These are phyloP conservation scores for Homarus gammarus DNA, from an alignment of 2,888 invertebrate genomes.

Conservation along the genomic window DNA sequence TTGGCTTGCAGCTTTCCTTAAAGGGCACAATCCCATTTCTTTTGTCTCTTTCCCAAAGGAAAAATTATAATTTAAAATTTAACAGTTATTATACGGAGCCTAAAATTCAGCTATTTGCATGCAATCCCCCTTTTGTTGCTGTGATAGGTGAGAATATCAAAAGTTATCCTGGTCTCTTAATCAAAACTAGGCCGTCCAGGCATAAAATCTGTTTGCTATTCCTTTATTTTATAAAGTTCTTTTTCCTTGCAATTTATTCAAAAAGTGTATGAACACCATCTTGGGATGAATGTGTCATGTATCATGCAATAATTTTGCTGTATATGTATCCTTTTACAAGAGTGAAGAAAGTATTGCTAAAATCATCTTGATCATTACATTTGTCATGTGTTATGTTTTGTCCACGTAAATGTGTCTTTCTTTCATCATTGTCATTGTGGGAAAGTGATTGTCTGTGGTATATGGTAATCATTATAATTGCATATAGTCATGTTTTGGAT, in stretches of 20 bases:
- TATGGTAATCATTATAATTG: slow-evolving; percentile 55
- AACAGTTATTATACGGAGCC: slow-evolving; percentile 7
- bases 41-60: slow-evolving; percentile 16
- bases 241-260: slow-evolving; percentile 17
- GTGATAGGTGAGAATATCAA: slow-evolving; percentile 70
- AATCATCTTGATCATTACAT: slow-evolving; percentile 50
- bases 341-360: slow-evolving; percentile 41
- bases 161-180: slow-evolving; percentile 58
- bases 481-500: slow-evolving; percentile 54
- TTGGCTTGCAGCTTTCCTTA: slow-evolving; percentile 13
- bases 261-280: slow-evolving; percentile 38
- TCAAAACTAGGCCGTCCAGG: slow-evolving; percentile 71
- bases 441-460: slow-evolving; percentile 52
- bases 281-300: slow-evolving; percentile 52
- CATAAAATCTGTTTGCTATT: slow-evolving; percentile 44
- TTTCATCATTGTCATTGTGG: slow-evolving; percentile 61
- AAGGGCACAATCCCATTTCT: slow-evolving; percentile 1
- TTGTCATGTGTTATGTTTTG: slow-evolving; percentile 32
- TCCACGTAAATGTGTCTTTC: slow-evolving; percentile 55
- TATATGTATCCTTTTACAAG: slow-evolving; percentile 46
- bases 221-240: slow-evolving; percentile 33
- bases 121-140: slow-evolving; percentile 59
- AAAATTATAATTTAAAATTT: slow-evolving; percentile 23
- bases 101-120: slow-evolving; percentile 34
- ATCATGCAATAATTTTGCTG: slow-evolving; percentile 43